phyloP scores from a whole-genome alignment of 2,888 invertebrate genomes.

The Drosophila nigricruria region DNA sequence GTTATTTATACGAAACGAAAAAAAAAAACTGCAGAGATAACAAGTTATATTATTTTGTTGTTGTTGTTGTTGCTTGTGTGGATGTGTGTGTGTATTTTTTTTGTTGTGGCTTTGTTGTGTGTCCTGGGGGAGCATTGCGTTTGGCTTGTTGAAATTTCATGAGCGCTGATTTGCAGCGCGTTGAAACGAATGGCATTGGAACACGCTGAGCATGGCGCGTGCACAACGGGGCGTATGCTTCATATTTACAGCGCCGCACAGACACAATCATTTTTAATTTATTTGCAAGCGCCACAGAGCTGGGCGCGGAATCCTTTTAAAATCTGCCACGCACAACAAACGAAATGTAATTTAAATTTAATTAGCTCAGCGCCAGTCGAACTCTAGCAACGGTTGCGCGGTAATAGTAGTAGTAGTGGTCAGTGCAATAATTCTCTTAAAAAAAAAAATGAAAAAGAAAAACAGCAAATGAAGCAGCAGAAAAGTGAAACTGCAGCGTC shows the following conservation, averaged over 20 bases:
- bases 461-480: not conserved
- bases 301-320: constrained; percentile 49
- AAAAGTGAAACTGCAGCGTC: constrained; percentile 25
- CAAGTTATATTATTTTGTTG: constrained; percentile 63
- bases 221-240: constrained; percentile 34
- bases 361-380: constrained; percentile 44
- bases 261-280: constrained; percentile 72
- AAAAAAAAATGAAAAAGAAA: not conserved
- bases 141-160: constrained; percentile 62
- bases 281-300: constrained; percentile 44
- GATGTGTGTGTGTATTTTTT: constrained; percentile 3
- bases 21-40: constrained; percentile 57
- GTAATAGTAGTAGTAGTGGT: constrained; percentile 19
- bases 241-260: constrained; percentile 38
- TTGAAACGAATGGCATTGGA: constrained; percentile 33
- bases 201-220: constrained; percentile 8
- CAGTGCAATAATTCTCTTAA: constrained; percentile 54
- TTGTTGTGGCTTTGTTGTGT: constrained; percentile 14
- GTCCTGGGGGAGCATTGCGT: constrained; percentile 54
- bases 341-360: constrained; percentile 72
- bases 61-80: constrained; percentile 17
- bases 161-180: constrained; percentile 65
- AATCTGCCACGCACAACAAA: constrained; percentile 30
- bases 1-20: constrained; percentile 44
- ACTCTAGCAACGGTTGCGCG: not conserved